These are phyloP conservation scores for Trichogramma evanescens DNA, from an alignment of 2,888 invertebrate genomes.

Conservation along the genomic window DNA sequence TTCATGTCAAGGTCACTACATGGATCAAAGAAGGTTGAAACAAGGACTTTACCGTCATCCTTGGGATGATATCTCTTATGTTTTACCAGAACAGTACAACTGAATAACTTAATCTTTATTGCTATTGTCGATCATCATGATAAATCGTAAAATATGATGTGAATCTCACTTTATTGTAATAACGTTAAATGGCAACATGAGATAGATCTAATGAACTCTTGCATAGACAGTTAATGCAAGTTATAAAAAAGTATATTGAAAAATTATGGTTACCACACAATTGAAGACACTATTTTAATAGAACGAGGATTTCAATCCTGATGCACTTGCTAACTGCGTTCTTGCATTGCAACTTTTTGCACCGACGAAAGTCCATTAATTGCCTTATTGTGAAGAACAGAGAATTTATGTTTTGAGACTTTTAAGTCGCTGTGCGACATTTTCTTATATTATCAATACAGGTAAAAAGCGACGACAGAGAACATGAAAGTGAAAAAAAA, in stretches of 20 bases:
- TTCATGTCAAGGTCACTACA: slow-evolving; percentile 67
- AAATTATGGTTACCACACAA: too few species aligned
- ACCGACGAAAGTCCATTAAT: slow-evolving; percentile 23
- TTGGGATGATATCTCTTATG: slow-evolving; percentile 97
- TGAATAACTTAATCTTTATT: slow-evolving; percentile 28
- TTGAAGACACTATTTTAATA: too few species aligned
- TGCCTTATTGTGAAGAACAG: slow-evolving; percentile 22
- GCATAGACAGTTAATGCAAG: too few species aligned
- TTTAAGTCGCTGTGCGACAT: slow-evolving; percentile 23
- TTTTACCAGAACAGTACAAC: slow-evolving; percentile 68
- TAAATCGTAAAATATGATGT: slow-evolving; percentile 25
- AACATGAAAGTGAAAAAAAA: slow-evolving; percentile 2
- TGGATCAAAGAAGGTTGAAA: slow-evolving; percentile 97
- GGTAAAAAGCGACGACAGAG: not conserved
- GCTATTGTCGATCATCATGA: slow-evolving; percentile 25
- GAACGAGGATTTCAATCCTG: not conserved
- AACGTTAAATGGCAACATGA: slow-evolving; percentile 11
- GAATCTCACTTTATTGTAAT: slow-evolving; percentile 20
- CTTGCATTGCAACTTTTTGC: slow-evolving; percentile 21
- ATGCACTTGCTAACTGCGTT: slow-evolving; percentile 19
- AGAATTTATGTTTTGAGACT: slow-evolving; percentile 22
- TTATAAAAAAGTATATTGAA: too few species aligned
- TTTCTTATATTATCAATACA: slow-evolving; percentile 6
- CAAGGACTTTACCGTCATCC: slow-evolving; percentile 99
- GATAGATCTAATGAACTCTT: not conserved